Percentiles rank a stretch among this genome's conserved stretches.
These are phyloP conservation scores for Platycheirus rosarum DNA, from an alignment of 2,888 invertebrate species.

Conservation along the genomic window DNA sequence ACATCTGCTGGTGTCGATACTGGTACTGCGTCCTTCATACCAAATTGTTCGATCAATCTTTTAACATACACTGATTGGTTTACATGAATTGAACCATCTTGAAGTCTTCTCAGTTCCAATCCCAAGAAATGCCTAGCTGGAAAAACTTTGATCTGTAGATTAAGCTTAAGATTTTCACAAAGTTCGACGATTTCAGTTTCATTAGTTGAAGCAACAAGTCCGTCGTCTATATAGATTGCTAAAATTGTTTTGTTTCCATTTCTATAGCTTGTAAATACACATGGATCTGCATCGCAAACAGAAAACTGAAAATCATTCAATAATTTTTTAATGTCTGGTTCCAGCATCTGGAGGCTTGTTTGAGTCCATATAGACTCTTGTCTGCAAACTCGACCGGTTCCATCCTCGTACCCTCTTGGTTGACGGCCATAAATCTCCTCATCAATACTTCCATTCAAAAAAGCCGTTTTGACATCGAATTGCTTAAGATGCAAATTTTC, in stretches of 20 bases:
- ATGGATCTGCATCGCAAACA: slow-evolving; percentile 76
- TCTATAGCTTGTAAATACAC: slow-evolving; percentile 71
- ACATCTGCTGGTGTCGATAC: slow-evolving; percentile 3
- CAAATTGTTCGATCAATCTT: background rate
- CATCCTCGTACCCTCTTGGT: slow-evolving; percentile 41
- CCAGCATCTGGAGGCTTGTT: slow-evolving; percentile 56
- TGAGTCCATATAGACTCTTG: slow-evolving; percentile 57
- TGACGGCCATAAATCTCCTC: no score
- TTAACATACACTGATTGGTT: background rate
- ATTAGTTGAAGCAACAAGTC: slow-evolving; percentile 72
- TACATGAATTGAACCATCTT: slow-evolving; percentile 1
- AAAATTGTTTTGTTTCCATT: slow-evolving; percentile 65
- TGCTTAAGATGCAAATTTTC: slow-evolving; percentile 61
- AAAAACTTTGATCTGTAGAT: no score
- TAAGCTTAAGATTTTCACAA: no score
- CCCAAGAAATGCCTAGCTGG: no score
- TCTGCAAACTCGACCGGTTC: slow-evolving; percentile 48
- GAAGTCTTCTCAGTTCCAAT: background rate
- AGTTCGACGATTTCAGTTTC: slow-evolving; percentile 41
- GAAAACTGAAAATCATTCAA: no score
- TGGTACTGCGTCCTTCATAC: background rate
- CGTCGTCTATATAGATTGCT: slow-evolving; percentile 76
- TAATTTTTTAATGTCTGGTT: slow-evolving; percentile 8
- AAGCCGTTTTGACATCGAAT: slow-evolving; percentile 50
- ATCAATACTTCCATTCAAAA: no score